Evolutionary conservation across 2,113 vertebrate genomes (phyloP), one percentile per base, ranked within the genome.

Genomic region (Gavia stellata): DNA sequence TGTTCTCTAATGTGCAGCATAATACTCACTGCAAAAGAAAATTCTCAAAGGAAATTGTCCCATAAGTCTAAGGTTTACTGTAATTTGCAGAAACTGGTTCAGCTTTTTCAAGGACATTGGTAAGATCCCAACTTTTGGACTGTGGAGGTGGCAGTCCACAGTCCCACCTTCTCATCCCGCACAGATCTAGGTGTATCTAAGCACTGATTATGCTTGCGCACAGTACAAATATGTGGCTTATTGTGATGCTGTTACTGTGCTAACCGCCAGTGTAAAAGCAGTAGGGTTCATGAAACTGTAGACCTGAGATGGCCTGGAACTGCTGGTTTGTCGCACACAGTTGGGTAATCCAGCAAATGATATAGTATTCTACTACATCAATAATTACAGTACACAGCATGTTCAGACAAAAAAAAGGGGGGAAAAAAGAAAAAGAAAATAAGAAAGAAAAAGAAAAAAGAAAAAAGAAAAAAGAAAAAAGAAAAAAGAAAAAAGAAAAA

Each of bases 81-180:
- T 1, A 0, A 75, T 82, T 80, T 61, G 25, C 13, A 42, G 45
- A 92, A 16, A 58, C 12, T 4, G 2, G 18, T 38, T 81, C 52
- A 85, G 23, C 12, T 31, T 90, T 72, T 82, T 67, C 34, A 65
- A 90, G 44, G 33, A 59, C 34, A 20, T n/a, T 56, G 28, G 26
- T 20, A 85, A 47, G n/a, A 85, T 68, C 17, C 12, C 34, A 75
- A 1, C 11, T 73, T 82, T 49, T 67, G 28, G 40, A 23, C 10
- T 66, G 31, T 14, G 23, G 20, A 15, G 2, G 15, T 45, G 14
- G 28, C 7, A 3, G 44, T 36, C 80, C 28, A 79, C 23, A 79
- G 25, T 40, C 44, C 18, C 16, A 40, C 19, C 5, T 62, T 70
- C 52, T 62, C 4, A 3, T 49, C 10, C 15, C 0, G 0, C 42